phyloP scores from a whole-genome alignment of 2,113 vertebrate species.

The Casuarius casuarius region DNA sequence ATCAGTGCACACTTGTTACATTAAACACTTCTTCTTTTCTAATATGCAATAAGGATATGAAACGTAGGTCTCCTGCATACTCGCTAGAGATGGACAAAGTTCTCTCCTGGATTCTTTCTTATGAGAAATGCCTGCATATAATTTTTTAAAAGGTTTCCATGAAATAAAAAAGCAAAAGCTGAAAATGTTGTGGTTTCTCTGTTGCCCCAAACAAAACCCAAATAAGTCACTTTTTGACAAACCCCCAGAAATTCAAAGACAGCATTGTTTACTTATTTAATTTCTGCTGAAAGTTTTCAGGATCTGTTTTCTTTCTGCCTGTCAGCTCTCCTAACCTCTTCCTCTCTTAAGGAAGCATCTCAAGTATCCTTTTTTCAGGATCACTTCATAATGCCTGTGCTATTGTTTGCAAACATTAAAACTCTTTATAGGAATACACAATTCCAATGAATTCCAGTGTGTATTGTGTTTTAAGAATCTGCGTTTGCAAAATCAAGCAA shows the following conservation, averaged over 20 bases:
- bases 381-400: background rate
- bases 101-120: background rate
- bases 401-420: conserved; percentile 21
- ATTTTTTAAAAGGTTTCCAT: background rate
- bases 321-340: background rate
- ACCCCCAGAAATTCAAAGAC: background rate
- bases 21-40: background rate
- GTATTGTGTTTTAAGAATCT: background rate
- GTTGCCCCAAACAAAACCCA: background rate
- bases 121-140: background rate
- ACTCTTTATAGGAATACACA: background rate
- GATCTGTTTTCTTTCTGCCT: conserved; percentile 24
- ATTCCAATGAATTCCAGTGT: background rate
- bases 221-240: background rate
- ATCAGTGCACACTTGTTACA: background rate
- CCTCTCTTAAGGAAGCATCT: background rate
- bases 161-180: background rate
- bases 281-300: conserved; percentile 24
- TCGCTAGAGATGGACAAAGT: conserved; percentile 6
- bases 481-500: background rate
- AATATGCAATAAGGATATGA: background rate
- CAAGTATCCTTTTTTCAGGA: background rate
- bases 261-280: conserved; percentile 10
- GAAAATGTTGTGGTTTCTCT: background rate
- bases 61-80: background rate